phyloP scores from a whole-genome alignment of 2,797 vertebrate species.

The Coreius guichenoti region DNA sequence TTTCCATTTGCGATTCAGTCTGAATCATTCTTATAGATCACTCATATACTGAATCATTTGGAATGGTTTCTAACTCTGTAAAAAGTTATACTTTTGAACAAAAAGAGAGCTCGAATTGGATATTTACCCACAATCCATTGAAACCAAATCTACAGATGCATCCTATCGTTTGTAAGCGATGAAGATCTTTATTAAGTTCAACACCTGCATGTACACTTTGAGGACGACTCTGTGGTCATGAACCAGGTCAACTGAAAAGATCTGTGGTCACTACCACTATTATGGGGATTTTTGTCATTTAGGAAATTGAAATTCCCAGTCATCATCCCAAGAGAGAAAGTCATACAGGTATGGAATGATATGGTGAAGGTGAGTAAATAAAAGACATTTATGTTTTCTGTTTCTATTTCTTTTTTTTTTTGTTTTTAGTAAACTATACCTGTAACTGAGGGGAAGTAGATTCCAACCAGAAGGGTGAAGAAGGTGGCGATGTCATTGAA shows the following conservation, averaged over 20 bases:
- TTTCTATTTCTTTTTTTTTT: background rate
- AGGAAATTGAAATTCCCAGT: background rate
- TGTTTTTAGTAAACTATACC: conserved; percentile 74
- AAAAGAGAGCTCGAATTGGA: background rate
- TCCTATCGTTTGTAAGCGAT: background rate
- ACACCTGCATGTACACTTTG: background rate
- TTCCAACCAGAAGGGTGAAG: conserved; percentile 94
- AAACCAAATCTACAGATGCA: background rate
- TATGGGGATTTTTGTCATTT: background rate
- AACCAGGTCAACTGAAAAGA: background rate
- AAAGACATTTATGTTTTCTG: background rate
- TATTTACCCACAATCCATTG: background rate
- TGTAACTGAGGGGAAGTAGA: conserved; percentile 97
- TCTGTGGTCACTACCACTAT: background rate
- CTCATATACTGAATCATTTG: background rate
- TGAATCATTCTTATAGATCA: background rate
- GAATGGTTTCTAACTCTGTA: background rate
- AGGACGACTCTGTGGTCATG: background rate
- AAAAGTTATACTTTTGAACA: background rate
- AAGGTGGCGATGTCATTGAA: conserved; percentile 88
- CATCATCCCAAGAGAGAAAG: background rate
- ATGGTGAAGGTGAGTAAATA: background rate
- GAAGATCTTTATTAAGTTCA: background rate
- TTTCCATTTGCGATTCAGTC: background rate
- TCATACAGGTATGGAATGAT: background rate